Conservation (phyloP, 2,888 invertebrate species). For the Callimorpha dominula region DNA sequence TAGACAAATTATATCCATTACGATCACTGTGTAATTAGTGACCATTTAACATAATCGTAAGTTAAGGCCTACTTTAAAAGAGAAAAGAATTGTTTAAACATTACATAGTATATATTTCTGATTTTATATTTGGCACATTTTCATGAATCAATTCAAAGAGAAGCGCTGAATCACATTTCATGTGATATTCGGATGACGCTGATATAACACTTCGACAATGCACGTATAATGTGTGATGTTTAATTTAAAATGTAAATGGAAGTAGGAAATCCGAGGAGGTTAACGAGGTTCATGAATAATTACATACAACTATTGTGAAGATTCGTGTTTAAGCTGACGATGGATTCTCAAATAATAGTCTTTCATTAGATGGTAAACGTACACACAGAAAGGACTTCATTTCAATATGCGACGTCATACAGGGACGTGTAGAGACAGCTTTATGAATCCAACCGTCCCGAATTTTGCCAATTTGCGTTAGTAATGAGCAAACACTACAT, state of each 20-base stretch:
- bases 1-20: constrained; percentile 48
- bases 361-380: constrained; percentile 23
- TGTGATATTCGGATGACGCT: constrained; percentile 52
- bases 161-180: constrained; percentile 63
- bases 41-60: constrained; percentile 42
- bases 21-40: constrained; percentile 42
- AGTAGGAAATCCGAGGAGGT: constrained; percentile 59
- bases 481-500: constrained; percentile 19
- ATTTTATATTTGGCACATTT: constrained; percentile 72
- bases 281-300: constrained; percentile 66
- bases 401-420: constrained; percentile 8
- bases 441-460: constrained; percentile 11
- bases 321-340: constrained; percentile 32
- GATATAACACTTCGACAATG: constrained; percentile 60
- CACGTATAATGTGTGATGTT: constrained; percentile 57
- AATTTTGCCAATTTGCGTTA: constrained; percentile 10
- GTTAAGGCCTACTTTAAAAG: constrained; percentile 30
- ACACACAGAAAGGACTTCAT: constrained; percentile 9
- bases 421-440: not conserved
- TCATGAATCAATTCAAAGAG: constrained; percentile 59
- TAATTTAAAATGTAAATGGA: constrained; percentile 67
- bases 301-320: constrained; percentile 62
- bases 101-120: constrained; percentile 33
- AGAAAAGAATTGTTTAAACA: constrained; percentile 31
- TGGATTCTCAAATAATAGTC: constrained; percentile 33